phyloP scores from a whole-genome alignment of 2,888 invertebrate genomes.

The Siphonodentalium dalli region DNA sequence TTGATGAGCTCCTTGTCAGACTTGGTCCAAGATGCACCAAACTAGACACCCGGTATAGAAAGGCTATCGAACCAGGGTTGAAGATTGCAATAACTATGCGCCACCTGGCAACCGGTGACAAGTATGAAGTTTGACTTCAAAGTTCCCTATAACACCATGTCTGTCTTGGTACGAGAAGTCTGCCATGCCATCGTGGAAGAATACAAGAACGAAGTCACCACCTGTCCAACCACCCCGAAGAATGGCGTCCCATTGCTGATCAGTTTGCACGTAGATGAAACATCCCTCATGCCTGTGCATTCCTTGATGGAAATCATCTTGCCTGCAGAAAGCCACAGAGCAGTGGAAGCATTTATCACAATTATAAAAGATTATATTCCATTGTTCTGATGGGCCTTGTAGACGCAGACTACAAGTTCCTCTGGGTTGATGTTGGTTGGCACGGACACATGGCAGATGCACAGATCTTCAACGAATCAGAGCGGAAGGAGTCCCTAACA shows the following conservation, averaged over 20 bases:
- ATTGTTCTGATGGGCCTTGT: constrained; percentile 33
- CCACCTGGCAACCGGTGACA: constrained; percentile 30
- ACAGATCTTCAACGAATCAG: constrained; percentile 26
- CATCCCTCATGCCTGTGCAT: constrained; percentile 34
- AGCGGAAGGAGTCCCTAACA: constrained; percentile 24
- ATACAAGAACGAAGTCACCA: constrained; percentile 27
- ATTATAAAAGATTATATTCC: constrained; percentile 33
- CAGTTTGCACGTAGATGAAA: constrained; percentile 31
- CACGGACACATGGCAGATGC: constrained; percentile 24
- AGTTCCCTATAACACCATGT: constrained; percentile 32
- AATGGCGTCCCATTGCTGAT: constrained; percentile 29
- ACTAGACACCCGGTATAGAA: constrained; percentile 24
- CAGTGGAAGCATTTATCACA: constrained; percentile 30
- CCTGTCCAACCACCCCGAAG: constrained; percentile 26
- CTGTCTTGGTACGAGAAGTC: constrained; percentile 30
- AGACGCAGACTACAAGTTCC: constrained; percentile 34
- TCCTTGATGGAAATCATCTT: constrained; percentile 40
- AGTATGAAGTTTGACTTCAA: constrained; percentile 33
- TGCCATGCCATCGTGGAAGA: constrained; percentile 34
- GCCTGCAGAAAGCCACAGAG: constrained; percentile 26
- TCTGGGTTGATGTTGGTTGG: constrained; percentile 26
- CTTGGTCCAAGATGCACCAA: constrained; percentile 21
- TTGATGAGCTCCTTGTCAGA: constrained; percentile 28
- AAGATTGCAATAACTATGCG: constrained; percentile 29
- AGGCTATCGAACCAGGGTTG: constrained; percentile 26